These are phyloP conservation scores for Adelosebastes latens DNA, from an alignment of 2,797 vertebrate genomes.

Conservation along the genomic window DNA sequence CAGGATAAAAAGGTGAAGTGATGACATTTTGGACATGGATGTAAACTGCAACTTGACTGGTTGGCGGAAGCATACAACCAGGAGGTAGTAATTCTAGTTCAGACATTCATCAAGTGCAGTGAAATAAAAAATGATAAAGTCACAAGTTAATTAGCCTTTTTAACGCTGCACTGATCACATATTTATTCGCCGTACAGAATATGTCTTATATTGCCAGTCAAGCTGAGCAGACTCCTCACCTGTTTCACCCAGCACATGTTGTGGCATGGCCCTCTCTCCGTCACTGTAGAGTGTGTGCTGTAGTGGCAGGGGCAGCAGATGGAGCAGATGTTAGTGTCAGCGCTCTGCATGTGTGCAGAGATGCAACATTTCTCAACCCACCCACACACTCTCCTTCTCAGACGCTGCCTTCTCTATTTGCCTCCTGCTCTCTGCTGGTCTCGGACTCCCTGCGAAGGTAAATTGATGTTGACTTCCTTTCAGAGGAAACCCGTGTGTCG, in stretches of 20 bases:
- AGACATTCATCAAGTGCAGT: neutral
- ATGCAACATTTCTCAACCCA: conserved; percentile 63
- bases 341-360: conserved; percentile 57
- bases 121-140: neutral
- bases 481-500: neutral
- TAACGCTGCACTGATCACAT: neutral
- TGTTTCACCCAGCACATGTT: conserved; percentile 28
- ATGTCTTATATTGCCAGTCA: neutral
- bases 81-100: neutral
- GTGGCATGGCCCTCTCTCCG: conserved; percentile 15
- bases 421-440: conserved; percentile 42
- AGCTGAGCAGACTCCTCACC: conserved; percentile 28
- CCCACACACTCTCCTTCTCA: conserved; percentile 54
- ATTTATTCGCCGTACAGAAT: neutral
- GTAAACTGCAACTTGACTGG: neutral
- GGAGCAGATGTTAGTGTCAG: conserved; percentile 76
- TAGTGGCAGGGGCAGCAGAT: conserved; percentile 65
- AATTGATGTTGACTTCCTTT: conserved; percentile 23
- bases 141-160: neutral
- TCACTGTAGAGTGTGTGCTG: conserved; percentile 21
- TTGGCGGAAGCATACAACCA: fast-evolving
- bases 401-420: conserved; percentile 9
- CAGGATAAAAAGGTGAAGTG: neutral
- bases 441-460: conserved; percentile 22
- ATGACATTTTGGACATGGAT: neutral